Conservation (phyloP, 2,888 invertebrate species). For the Heliconius ethilla region DNA sequence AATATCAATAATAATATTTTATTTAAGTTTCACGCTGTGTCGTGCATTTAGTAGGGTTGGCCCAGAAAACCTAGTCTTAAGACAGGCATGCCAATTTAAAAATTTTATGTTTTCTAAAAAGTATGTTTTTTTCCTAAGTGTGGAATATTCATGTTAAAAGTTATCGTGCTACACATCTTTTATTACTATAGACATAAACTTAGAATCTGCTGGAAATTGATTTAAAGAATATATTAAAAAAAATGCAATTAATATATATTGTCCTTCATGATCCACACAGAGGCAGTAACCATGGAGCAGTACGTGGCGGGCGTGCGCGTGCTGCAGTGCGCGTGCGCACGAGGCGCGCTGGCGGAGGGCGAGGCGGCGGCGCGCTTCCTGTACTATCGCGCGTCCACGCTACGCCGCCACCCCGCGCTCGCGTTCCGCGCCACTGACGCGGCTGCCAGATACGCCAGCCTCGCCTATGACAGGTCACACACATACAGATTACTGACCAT, state of each 20-base stretch:
- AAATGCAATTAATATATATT: too few species aligned
- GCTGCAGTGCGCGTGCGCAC: constrained; percentile 81
- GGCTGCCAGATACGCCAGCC: constrained; percentile 72
- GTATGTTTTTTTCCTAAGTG: too few species aligned
- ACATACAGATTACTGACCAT: too few species aligned
- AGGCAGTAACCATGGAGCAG: constrained; percentile 81
- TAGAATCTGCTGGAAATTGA: too few species aligned
- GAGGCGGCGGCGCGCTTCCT: constrained; percentile 85
- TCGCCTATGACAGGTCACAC: constrained; percentile 17
- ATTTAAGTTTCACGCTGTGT: neutral
- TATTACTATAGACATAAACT: too few species aligned
- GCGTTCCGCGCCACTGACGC: constrained; percentile 84
- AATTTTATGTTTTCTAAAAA: too few species aligned
- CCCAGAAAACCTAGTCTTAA: neutral
- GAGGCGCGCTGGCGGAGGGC: constrained; percentile 83
- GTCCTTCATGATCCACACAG: constrained; percentile 49
- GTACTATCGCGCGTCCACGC: constrained; percentile 85
- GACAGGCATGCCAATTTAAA: too few species aligned
- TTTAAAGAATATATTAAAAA: too few species aligned
- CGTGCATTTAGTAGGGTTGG: neutral
- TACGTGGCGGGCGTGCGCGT: constrained; percentile 84
- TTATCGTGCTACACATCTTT: too few species aligned
- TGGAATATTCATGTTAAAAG: too few species aligned
- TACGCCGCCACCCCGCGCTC: constrained; percentile 80
- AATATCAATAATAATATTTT: neutral